Percentiles rank a stretch among this genome's conserved stretches.
Conservation (phyloP, 1,140 invertebrate genomes). For the Bombus haemorrhoidalis region DNA sequence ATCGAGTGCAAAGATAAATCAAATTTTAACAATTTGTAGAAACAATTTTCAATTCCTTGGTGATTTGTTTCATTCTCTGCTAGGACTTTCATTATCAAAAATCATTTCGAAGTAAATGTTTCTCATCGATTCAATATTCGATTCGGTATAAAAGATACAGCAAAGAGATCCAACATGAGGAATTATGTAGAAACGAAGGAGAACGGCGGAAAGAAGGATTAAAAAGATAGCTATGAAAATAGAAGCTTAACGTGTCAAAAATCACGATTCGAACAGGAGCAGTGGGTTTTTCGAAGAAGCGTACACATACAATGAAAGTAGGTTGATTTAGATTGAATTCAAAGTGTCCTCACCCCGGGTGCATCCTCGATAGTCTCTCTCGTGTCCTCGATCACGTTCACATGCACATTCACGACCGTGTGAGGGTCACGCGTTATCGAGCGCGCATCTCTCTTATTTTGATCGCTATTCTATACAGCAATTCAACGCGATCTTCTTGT, state of each 20-base stretch:
- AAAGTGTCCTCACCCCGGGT: conserved; percentile 6
- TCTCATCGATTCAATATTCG: too few species aligned
- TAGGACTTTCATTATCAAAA: neutral
- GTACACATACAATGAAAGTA: conserved; percentile 33
- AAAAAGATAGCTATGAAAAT: neutral
- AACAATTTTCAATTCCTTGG: neutral
- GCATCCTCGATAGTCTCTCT: neutral
- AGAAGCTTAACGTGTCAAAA: neutral
- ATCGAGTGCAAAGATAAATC: neutral
- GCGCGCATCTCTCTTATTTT: neutral
- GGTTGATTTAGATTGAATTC: conserved; percentile 64
- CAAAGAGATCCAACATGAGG: neutral
- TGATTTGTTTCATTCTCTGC: neutral
- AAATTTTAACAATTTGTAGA: neutral
- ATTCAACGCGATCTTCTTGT: neutral
- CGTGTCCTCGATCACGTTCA: neutral
- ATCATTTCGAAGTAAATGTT: neutral
- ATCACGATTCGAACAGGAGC: conserved; percentile 28
- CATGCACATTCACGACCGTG: neutral
- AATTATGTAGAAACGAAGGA: too few species aligned
- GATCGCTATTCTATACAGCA: neutral
- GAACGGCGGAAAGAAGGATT: neutral
- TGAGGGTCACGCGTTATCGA: conserved; percentile 36
- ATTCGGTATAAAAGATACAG: too few species aligned
- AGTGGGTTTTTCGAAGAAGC: conserved; percentile 27